Base-by-base conservation (phyloP, 2,797 vertebrate genomes). In the Halcyon smyrnensis region DNA sequence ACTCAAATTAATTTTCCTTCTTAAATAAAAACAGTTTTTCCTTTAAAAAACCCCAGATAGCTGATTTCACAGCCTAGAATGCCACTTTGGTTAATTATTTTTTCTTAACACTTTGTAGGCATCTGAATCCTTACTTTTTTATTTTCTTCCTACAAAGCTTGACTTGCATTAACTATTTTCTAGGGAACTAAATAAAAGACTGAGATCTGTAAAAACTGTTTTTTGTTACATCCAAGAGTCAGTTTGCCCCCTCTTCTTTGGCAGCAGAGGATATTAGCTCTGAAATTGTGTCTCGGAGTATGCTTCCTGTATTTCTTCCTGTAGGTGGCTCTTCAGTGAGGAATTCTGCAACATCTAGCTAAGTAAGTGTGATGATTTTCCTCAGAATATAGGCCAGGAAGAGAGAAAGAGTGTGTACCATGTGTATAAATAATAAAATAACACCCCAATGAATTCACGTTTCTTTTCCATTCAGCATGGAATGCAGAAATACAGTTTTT, bases 261-360 rank as follows among this genome's bases (percentile, higher is more conserved):
- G n/a, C 54, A 90, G 51, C n/a, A 82, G 45, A 88, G 48, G 39
- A 23, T 68, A 84, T 28, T 32, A 75, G 68, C 28, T 76, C 51
- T 30, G 39, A 51, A 79, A 53, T 9, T 79, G 83, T 67, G 37
- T 56, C 91, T 84, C 24, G 50, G 83, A 74, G 11, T 48, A 45
- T 3, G 25, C 56, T 95, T 84, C 85, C 89, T 60, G 6, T 59
- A 36, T 45, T 86, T 69, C 48, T 91, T 93, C 85, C 96, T 95
- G 81, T 87, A 96, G 91, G 79, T 91, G 82, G 84, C 89, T 95
- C 94, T 94, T 95, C 1, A 79, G 59, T 27, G 63, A 91, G 85
- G 67, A 94, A 82, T 87, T 88, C 67, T 57, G 54, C 51, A 70
- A 65, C 17, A 41, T 46, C 63, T 87, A 90, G 80, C 37, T 17